Evolutionary conservation across 2,113 vertebrate species (phyloP), one percentile per base, ranked within the genome.

Genomic region (Platichthys stellatus): DNA sequence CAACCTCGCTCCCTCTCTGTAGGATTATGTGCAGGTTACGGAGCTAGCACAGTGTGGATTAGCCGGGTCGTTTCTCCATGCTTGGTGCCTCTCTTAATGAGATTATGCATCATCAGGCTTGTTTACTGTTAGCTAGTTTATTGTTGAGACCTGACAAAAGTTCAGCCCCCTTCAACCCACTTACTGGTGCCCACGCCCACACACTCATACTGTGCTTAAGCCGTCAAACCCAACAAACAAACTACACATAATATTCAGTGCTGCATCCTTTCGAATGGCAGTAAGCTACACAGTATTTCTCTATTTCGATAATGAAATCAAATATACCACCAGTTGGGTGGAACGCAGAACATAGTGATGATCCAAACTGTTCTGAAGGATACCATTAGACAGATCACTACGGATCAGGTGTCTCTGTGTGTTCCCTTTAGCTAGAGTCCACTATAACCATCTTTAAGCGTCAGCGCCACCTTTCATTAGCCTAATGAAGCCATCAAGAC

Each of bases 21-120:
- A 89, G 94, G 95, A 97, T 97, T 96, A 93, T 82, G 94, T 94
- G 95, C 94, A 96, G 94, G 95, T 96, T 96, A 95, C 93, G 89
- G 92, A 94, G 93, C 89, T 79, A 80, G 80, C 84, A 86, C 80
- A 91, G 92, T 82, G 85, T 95, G 94, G 94, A 94, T 97, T 96
- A 96, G 90, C 89, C 92, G 88, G 86, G 88, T 90, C 93, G 94
- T 93, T 96, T 94, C 94, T 95, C 94, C 92, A 95, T 93, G 94
- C 92, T 95, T 93, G 93, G 87, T 92, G 93, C 93, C 95, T 95
- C 92, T 93, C 92, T 89, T 97, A 97, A 96, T 95, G 93, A 96
- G 96, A 96, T 97, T 96, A 97, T 94, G 90, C 94, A 95, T 96
- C 96, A 96, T 96, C 92, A 96, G 94, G 94, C 96, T 96, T 96